A percentile compares a stretch with the other conserved stretches of the same genome.
Evolutionary conservation across 1,140 invertebrate species (phyloP).

Genomic region (Calliphora vicina): DNA sequence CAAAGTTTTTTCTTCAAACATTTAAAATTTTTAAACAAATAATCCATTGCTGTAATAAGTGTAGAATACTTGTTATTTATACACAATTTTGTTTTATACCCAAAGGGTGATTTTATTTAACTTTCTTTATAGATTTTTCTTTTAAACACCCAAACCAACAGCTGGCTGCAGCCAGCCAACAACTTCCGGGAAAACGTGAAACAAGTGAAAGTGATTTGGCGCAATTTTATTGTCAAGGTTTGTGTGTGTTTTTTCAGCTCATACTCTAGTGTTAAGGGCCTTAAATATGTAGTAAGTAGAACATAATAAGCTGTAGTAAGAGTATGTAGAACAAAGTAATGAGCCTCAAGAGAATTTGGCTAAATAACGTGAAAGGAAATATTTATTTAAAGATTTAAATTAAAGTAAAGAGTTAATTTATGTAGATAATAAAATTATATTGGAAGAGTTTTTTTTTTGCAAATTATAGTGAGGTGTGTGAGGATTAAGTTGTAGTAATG

Average conservation of each 20-base stretch:
- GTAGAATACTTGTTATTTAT: not conserved
- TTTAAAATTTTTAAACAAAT: not conserved
- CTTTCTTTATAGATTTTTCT: not conserved
- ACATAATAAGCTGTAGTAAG: not conserved
- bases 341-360: not conserved
- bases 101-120: constrained; percentile 1
- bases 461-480: too few species aligned
- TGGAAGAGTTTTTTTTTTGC: not conserved
- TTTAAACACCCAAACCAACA: not conserved
- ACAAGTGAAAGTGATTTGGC: constrained; percentile 34
- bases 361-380: not conserved
- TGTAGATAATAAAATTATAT: constrained; percentile 16
- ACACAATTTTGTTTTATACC: not conserved
- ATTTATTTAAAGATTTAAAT: constrained; percentile 20
- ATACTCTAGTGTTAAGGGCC: not conserved
- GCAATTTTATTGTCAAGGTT: constrained; percentile 30
- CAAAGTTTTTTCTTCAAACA: not conserved
- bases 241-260: not conserved
- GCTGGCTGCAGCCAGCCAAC: not conserved
- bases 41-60: not conserved
- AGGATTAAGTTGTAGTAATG: too few species aligned
- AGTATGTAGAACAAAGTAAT: constrained; percentile 19
- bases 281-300: constrained; percentile 11
- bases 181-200: not conserved
- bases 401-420: constrained; percentile 26